A percentile compares a stretch with the other conserved stretches of the same genome.
Evolutionary conservation across 2,113 vertebrate genomes (phyloP).

Genomic region (Catharus minimus): DNA sequence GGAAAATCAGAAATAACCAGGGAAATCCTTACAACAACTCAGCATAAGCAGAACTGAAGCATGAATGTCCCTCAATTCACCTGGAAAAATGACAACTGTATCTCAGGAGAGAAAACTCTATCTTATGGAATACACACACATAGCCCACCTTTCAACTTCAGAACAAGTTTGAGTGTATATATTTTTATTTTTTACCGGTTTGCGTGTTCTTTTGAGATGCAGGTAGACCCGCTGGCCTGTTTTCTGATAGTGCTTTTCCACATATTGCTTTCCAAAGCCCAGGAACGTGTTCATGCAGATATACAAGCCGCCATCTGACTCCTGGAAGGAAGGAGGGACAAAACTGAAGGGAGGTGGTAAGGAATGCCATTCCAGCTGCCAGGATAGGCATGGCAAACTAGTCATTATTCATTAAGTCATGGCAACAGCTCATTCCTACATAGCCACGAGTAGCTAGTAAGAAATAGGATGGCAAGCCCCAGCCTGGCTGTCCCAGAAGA

Average conservation of each 20-base stretch:
- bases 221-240: slow-evolving; percentile 92
- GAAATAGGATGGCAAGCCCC: not conserved
- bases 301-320: slow-evolving; percentile 93
- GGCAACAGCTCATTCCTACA: not conserved
- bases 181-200: slow-evolving; percentile 72
- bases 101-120: not conserved
- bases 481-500: not conserved
- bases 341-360: not conserved
- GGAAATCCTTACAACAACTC: not conserved
- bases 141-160: not conserved
- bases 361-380: not conserved
- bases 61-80: not conserved
- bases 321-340: slow-evolving; percentile 71
- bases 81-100: not conserved
- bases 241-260: slow-evolving; percentile 88
- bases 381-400: not conserved
- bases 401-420: not conserved
- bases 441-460: not conserved
- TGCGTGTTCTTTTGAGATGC: slow-evolving; percentile 90
- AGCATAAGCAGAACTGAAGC: not conserved
- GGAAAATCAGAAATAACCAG: not conserved
- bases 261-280: slow-evolving; percentile 92
- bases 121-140: not conserved
- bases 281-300: slow-evolving; percentile 98
- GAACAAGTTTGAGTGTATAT: fast-evolving